Evolutionary conservation across 2,113 vertebrate species (phyloP), one percentile per base, ranked within the genome.

Genomic region (Oxyruncus cristatus): DNA sequence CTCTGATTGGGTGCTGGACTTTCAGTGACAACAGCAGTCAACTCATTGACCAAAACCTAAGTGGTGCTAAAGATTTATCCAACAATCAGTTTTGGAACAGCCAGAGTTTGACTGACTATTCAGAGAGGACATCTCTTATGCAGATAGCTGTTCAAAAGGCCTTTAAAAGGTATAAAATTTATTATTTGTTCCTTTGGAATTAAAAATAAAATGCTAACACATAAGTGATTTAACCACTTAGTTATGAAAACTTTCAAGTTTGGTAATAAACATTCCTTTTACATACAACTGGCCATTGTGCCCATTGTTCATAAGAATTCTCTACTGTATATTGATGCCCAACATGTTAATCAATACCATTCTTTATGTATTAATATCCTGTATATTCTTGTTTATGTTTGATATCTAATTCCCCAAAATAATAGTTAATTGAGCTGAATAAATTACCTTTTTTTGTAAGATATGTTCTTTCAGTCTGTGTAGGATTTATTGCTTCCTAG

Each of bases 391-490:
- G 76, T 86, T 85, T 95, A 86, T 92, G 39, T 85, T 92, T 95
- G 33, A 84, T 92, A 68, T 68, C 50, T 91, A 92, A 68, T 83
- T 90, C 35, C 66, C 58, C 8, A 14, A 74, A 86, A 75, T 76
- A 72, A 59, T 63, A 70, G 24, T 72, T 77, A 73, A 92, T 67
- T 88, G 16, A 93, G 44, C 41, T 89, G 62, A 97, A 97, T 97
- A 97, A 97, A 97, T 91, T 66, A 71, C 59, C 3, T 56, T 90
- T 78, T 79, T 92, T 86, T 22, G 9, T 77, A 66, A 84, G 58
- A 77, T 35, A 62, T 44, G 2, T 90, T 88, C 27, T 95, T 39
- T 95, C 18, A 46, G 16, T 86, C 61, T 96, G 42, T 93, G 62
- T 61, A 92, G 75, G 55, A 77, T 94, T 74, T 91, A 61, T 72